Evolutionary conservation across 2,888 invertebrate species (phyloP).

Genomic region (Eristalinus sepulchralis): DNA sequence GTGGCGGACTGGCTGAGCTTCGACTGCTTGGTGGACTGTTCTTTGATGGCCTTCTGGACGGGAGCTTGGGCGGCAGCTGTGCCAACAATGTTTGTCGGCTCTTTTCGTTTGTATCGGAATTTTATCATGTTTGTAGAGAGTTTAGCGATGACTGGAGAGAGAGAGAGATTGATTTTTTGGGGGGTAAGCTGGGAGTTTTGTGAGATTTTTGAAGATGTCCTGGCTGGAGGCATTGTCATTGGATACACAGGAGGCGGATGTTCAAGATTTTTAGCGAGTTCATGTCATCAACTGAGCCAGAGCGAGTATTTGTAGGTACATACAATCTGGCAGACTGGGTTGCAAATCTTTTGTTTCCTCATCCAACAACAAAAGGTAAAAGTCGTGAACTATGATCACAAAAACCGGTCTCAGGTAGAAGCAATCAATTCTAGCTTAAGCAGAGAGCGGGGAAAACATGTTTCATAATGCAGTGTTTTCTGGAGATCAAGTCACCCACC

Average conservation of each 20-base stretch:
- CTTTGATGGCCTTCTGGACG: conserved; percentile 50
- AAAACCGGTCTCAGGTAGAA: not conserved
- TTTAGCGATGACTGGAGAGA: not conserved
- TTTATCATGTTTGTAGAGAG: conserved; percentile 82
- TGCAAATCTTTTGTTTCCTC: too few relatives aligned
- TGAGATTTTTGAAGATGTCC: not conserved
- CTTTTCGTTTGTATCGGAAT: conserved; percentile 86
- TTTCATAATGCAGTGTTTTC: not conserved
- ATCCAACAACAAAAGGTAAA: too few relatives aligned
- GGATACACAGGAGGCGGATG: not conserved
- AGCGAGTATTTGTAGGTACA: not conserved
- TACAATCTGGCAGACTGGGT: too few relatives aligned
- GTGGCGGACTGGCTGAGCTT: conserved; percentile 30
- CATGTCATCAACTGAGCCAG: not conserved
- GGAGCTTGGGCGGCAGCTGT: conserved; percentile 57
- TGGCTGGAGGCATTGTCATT: not conserved
- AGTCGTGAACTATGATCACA: too few relatives aligned
- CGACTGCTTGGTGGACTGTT: conserved; percentile 54
- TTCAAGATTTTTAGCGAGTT: not conserved
- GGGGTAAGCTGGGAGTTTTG: not conserved
- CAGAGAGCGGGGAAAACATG: not conserved
- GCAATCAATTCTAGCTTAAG: not conserved
- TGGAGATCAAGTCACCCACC: not conserved
- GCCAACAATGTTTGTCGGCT: conserved; percentile 78
- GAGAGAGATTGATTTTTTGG: not conserved